Conservation (phyloP, 2,797 vertebrate genomes). For the Sebastiscus tertius region DNA sequence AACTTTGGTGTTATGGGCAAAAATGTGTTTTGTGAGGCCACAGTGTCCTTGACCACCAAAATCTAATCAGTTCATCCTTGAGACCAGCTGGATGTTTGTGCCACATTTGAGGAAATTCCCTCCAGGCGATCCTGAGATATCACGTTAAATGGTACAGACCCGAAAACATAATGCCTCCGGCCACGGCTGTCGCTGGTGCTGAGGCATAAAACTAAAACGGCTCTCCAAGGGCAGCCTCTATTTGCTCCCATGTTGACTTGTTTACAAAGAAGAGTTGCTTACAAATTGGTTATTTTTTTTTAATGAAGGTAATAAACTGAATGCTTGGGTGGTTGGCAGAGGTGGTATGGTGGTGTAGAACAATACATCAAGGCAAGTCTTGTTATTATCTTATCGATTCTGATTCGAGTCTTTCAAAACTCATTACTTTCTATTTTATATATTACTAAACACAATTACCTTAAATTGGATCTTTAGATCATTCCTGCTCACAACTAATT, state of each 20-base stretch:
- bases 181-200: too few species aligned
- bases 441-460: background rate
- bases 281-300: background rate
- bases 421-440: background rate
- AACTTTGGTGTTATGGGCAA: too few species aligned
- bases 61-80: too few species aligned
- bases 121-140: too few species aligned
- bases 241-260: slow-evolving; percentile 6
- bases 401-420: background rate
- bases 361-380: background rate
- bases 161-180: too few species aligned
- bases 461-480: background rate
- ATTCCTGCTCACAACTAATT: background rate
- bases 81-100: too few species aligned
- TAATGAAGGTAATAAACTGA: slow-evolving; percentile 26
- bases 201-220: background rate
- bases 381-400: background rate
- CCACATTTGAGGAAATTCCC: too few species aligned
- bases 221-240: background rate
- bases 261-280: slow-evolving; percentile 16
- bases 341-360: background rate
- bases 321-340: slow-evolving; percentile 1
- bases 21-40: too few species aligned
- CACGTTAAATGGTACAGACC: too few species aligned
- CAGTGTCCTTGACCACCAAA: too few species aligned